Evolutionary conservation across 2,797 vertebrate species (phyloP).

Genomic region (Schizopygopsis malacanthus): DNA sequence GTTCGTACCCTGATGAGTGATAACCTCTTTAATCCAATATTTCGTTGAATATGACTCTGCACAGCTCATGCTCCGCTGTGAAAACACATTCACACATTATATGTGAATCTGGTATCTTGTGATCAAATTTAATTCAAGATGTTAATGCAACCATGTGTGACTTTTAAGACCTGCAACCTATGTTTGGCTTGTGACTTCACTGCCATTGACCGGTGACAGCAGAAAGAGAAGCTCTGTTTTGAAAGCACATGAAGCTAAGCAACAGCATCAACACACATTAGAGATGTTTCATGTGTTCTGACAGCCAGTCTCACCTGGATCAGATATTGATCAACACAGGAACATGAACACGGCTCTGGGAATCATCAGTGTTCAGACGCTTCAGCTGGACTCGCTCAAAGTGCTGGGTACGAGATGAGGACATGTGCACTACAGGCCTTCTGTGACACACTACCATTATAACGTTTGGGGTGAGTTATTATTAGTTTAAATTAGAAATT

Average conservation of each 20-base stretch:
- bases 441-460: background rate
- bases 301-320: constrained; percentile 3
- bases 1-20: background rate
- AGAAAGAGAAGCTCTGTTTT: background rate
- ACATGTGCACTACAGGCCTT: background rate
- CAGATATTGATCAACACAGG: background rate
- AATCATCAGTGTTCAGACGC: background rate
- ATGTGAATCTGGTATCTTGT: background rate
- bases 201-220: background rate
- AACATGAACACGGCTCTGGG: background rate
- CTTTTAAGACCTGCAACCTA: background rate
- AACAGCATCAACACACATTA: background rate
- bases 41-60: background rate
- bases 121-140: background rate
- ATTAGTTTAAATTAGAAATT: background rate
- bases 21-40: background rate
- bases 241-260: background rate
- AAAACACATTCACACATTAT: background rate
- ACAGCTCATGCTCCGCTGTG: background rate
- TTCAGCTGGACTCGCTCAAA: background rate
- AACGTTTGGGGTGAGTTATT: background rate
- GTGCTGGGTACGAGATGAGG: background rate
- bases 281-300: background rate
- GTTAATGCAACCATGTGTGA: background rate
- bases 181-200: background rate